phyloP scores from a whole-genome alignment of 2,113 vertebrate species.

The Oxyruncus cristatus region DNA sequence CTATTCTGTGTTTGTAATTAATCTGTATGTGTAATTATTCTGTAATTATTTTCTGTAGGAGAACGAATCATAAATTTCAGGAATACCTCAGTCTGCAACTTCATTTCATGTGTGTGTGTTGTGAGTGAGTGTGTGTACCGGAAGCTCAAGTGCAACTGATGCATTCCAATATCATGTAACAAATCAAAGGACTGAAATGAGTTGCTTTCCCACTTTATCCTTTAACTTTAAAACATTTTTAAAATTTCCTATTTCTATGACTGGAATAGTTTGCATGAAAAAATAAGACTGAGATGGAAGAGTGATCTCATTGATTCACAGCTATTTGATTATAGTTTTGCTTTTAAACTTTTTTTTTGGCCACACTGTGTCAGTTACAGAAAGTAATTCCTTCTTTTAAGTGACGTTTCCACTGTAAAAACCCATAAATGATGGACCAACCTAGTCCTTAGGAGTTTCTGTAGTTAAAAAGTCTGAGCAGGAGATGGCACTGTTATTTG shows the following conservation, averaged over 20 bases:
- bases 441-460: neutral
- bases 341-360: neutral
- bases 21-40: neutral
- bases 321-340: neutral
- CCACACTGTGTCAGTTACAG: neutral
- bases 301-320: neutral
- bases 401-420: neutral
- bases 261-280: neutral
- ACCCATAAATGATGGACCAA: neutral
- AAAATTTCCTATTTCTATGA: neutral
- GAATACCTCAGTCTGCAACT: neutral
- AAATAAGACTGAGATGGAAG: neutral
- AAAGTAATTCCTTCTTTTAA: neutral
- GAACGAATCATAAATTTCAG: neutral
- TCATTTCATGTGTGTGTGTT: neutral
- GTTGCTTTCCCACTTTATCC: neutral
- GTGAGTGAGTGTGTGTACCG: neutral
- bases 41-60: neutral
- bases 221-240: neutral
- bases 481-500: neutral
- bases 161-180: neutral
- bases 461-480: neutral
- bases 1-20: neutral
- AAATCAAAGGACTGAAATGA: neutral
- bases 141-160: neutral